Evolutionary conservation across 2,113 vertebrate species (phyloP), one percentile per base, ranked within the genome.

Genomic region (Rana temporaria): DNA sequence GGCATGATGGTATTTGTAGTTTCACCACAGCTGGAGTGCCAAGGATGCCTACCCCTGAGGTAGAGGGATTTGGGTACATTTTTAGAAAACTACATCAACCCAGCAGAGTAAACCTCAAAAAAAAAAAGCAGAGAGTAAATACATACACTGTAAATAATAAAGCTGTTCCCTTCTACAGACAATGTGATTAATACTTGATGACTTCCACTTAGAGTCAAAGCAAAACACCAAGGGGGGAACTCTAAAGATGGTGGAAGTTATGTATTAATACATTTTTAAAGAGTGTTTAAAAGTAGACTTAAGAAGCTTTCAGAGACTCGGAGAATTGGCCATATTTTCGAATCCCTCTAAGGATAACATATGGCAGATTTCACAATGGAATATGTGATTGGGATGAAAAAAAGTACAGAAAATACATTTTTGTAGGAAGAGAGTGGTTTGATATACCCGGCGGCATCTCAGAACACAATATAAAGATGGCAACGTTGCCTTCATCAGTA

Each of bases 301-400:
- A 78, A 64, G 42, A 34, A 53, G 75, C 52, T 55, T 24, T 65
- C 22, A 30, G 38, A n/a, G 20, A 12, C 14, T 24, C 8, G 18
- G 15, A 24, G 19, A 15, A 20, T 4, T 30, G 34, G 17, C 59
- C 17, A 53, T 78, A 78, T 78, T 78, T 78, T 78, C 65, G 18
- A 65, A 53, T 78, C 30, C 48, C 15, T 22, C 59, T 17, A 38
- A 62, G 57, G 73, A 30, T 20, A 78, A 65, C 76, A 78, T 67
- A 67, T 67, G 76, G 62, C 32, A 4, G 48, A 15, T 64, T 56
- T 78, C 62, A 78, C 62, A 78, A 78, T 56, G 63, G 76, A 78
- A 67, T 78, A 67, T 78, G 63, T 34, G 63, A 56, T 34, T 26
- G 5, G 63, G 42, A 55, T 67, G 62, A 67, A 64, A 67, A 64